Conservation (phyloP, 2,888 invertebrate genomes). For the Actias luna region DNA sequence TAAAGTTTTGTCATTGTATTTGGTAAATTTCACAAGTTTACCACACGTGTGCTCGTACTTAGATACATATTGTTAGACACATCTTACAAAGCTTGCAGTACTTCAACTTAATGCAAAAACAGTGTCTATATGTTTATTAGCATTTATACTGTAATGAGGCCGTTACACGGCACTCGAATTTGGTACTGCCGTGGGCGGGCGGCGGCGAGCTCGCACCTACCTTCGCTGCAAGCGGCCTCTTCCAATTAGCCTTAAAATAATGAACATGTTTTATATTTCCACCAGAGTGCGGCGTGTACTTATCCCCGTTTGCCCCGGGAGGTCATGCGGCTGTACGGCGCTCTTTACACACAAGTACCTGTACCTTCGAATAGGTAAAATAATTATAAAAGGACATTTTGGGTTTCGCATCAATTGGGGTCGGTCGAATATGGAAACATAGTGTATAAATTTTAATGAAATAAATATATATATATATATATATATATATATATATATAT, state of each 20-base stretch:
- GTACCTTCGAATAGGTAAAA: conserved; percentile 35
- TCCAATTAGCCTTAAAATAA: conserved; percentile 82
- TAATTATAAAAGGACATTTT: conserved; percentile 59
- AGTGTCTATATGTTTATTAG: conserved; percentile 68
- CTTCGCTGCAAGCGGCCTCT: conserved; percentile 74
- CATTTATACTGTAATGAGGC: conserved; percentile 66
- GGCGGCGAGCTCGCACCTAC: conserved; percentile 66
- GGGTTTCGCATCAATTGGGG: conserved; percentile 43
- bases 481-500: no score
- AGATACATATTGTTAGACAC: conserved; percentile 28
- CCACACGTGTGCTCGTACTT: neutral
- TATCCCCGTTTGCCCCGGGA: conserved; percentile 76
- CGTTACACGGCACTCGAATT: conserved; percentile 66
- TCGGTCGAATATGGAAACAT: conserved; percentile 36
- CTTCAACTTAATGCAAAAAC: conserved; percentile 75
- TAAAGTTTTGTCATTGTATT: neutral
- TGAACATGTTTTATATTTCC: conserved; percentile 82
- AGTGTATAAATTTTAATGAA: neutral
- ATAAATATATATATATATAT: no score
- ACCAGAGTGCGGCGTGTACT: conserved; percentile 76
- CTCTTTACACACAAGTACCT: conserved; percentile 57
- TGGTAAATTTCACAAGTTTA: conserved; percentile 3
- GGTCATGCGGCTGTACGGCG: conserved; percentile 67
- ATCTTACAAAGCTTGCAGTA: conserved; percentile 52
- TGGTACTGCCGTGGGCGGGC: conserved; percentile 74